A percentile compares a stretch with the other conserved stretches of the same genome.
Evolutionary conservation across 2,888 invertebrate genomes (phyloP).

Genomic region (Drosophila kambysellisi): DNA sequence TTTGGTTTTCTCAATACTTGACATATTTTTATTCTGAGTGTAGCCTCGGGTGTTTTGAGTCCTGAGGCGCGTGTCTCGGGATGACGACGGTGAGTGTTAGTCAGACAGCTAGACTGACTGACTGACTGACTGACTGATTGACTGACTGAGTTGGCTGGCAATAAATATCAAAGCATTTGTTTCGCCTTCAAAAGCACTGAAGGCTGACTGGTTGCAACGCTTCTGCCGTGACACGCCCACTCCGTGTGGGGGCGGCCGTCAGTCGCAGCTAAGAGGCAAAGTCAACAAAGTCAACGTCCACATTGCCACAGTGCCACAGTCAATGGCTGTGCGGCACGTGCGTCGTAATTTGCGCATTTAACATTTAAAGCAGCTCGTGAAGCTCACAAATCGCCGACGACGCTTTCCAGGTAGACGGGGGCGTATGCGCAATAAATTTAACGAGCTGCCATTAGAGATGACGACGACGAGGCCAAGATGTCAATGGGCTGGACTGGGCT

Average conservation of each 20-base stretch:
- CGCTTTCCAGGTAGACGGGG: conserved; percentile 55
- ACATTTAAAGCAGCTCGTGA: conserved; percentile 77
- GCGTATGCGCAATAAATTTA: conserved; percentile 80
- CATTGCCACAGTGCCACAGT: conserved; percentile 48
- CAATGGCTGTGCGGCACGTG: conserved; percentile 67
- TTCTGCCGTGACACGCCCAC: conserved; percentile 37
- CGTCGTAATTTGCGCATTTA: conserved; percentile 76
- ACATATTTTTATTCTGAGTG: background rate
- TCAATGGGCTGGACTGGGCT: conserved; percentile 22
- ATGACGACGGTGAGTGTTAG: conserved; percentile 28
- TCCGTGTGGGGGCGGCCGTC: conserved; percentile 24
- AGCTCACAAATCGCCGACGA: conserved; percentile 45
- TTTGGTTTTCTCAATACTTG: background rate
- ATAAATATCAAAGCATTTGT: conserved; percentile 79
- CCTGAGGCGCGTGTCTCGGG: conserved; percentile 6
- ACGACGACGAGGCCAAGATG: conserved; percentile 55
- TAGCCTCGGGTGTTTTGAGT: background rate
- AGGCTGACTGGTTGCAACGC: conserved; percentile 44
- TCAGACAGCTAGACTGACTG: conserved; percentile 8
- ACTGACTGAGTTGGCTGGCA: conserved; percentile 49
- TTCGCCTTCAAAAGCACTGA: conserved; percentile 70
- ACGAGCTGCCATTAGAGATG: conserved; percentile 77
- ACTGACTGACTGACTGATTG: conserved; percentile 13
- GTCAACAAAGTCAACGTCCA: conserved; percentile 35
- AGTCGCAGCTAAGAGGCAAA: conserved; percentile 17